phyloP scores from a whole-genome alignment of 2,888 invertebrate species.

The Sarcophaga variegata region DNA sequence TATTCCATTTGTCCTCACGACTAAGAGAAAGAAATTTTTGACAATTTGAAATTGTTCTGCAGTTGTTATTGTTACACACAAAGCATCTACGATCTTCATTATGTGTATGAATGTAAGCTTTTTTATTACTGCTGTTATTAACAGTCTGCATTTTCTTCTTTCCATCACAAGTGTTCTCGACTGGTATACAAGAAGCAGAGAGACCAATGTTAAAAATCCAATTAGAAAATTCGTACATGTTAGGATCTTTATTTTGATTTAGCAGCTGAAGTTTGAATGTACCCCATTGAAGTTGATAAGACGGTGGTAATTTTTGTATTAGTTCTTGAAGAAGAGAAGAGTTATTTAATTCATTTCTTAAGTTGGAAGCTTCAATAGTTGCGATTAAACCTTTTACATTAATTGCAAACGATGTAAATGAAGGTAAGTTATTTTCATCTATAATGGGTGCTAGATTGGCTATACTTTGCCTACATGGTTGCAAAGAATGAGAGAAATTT shows the following conservation, averaged over 20 bases:
- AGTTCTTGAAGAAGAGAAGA: constrained; percentile 37
- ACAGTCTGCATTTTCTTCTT: neutral
- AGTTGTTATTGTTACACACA: constrained; percentile 23
- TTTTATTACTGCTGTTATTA: constrained; percentile 17
- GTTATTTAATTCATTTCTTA: constrained; percentile 29
- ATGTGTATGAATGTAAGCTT: constrained; percentile 34
- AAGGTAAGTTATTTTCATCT: constrained; percentile 33
- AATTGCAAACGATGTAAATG: constrained; percentile 31
- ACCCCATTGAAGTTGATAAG: constrained; percentile 32
- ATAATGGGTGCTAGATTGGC: neutral
- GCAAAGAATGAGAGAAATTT: too few relatives aligned
- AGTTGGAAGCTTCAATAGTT: constrained; percentile 30
- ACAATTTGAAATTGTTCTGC: constrained; percentile 39
- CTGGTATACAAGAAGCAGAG: constrained; percentile 12
- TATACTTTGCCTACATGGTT: too few relatives aligned
- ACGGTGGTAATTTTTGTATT: constrained; percentile 32
- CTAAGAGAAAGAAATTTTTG: constrained; percentile 22
- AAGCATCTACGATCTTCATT: constrained; percentile 18
- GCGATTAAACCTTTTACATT: constrained; percentile 32
- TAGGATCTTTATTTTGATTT: constrained; percentile 26
- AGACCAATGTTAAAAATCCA: constrained; percentile 5
- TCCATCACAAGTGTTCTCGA: neutral
- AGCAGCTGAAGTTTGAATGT: constrained; percentile 26
- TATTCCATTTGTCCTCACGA: constrained; percentile 45
- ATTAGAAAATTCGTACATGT: constrained; percentile 14